These are phyloP conservation scores for Archips crataeganus DNA, from an alignment of 2,888 invertebrate genomes.

Conservation along the genomic window DNA sequence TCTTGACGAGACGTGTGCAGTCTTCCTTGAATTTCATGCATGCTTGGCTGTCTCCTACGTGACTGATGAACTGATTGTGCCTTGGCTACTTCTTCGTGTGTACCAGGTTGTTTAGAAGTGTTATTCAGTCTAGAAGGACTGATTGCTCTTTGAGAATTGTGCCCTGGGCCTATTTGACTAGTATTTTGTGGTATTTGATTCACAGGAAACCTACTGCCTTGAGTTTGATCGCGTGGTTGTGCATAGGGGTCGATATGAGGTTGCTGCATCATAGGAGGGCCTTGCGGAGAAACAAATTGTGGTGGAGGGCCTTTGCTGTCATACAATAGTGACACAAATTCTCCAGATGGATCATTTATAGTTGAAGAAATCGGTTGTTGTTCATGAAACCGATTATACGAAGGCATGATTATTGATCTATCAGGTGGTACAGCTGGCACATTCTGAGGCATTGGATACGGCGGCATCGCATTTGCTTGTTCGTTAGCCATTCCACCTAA, in stretches of 20 bases:
- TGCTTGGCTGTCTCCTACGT: background rate
- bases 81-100: background rate
- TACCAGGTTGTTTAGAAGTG: too few relatives aligned
- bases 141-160: background rate
- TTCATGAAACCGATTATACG: background rate
- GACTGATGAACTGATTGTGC: background rate
- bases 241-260: background rate
- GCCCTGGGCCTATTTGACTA: background rate
- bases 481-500: background rate
- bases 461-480: slow-evolving; percentile 45
- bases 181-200: background rate
- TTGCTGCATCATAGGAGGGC: background rate
- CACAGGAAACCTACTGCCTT: background rate
- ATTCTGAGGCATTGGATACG: background rate
- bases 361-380: background rate
- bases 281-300: background rate
- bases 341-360: slow-evolving; percentile 6
- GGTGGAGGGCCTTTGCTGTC: slow-evolving; percentile 1
- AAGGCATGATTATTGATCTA: background rate
- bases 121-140: background rate
- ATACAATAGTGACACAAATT: slow-evolving; percentile 5
- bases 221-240: background rate
- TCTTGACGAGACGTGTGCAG: background rate
- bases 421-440: background rate
- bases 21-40: background rate